Conservation (phyloP, 1,140 invertebrate genomes). For the Maconellicoccus hirsutus region DNA sequence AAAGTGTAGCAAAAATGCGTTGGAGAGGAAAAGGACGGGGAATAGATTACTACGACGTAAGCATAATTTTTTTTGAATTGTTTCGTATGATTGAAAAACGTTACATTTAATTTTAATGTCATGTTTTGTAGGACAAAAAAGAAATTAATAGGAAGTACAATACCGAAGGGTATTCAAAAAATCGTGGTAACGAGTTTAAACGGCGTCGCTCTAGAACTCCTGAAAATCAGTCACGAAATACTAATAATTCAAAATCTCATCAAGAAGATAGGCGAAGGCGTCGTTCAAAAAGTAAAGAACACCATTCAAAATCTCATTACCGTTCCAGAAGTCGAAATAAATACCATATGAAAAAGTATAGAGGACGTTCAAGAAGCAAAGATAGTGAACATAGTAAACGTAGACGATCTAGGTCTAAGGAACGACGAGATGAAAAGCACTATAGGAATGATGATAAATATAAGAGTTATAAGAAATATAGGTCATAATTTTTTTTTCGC, state of each 20-base stretch:
- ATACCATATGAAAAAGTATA: not conserved
- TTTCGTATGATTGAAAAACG: too few species aligned
- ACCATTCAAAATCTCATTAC: not conserved
- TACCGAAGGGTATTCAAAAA: not conserved
- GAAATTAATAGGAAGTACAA: not conserved
- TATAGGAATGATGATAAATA: not conserved
- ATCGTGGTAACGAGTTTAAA: not conserved
- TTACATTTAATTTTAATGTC: too few species aligned
- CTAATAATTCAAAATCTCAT: not conserved
- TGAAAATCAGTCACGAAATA: not conserved
- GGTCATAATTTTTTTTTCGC: too few species aligned
- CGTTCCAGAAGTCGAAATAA: slow-evolving; percentile 4
- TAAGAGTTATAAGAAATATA: too few species aligned
- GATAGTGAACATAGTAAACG: too few species aligned
- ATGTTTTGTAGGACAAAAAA: not conserved
- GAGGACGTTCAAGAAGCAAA: not conserved
- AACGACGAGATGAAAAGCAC: not conserved
- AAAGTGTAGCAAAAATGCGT: slow-evolving; percentile 87
- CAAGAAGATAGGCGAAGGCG: not conserved
- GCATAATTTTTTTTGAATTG: not conserved
- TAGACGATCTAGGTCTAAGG: not conserved
- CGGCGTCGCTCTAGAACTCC: not conserved
- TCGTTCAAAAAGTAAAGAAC: not conserved
- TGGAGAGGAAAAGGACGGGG: slow-evolving; percentile 76
- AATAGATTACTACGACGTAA: slow-evolving; percentile 38